Base-by-base conservation (phyloP, 2,797 vertebrate species). In the Acrocephalus scirpaceus region DNA sequence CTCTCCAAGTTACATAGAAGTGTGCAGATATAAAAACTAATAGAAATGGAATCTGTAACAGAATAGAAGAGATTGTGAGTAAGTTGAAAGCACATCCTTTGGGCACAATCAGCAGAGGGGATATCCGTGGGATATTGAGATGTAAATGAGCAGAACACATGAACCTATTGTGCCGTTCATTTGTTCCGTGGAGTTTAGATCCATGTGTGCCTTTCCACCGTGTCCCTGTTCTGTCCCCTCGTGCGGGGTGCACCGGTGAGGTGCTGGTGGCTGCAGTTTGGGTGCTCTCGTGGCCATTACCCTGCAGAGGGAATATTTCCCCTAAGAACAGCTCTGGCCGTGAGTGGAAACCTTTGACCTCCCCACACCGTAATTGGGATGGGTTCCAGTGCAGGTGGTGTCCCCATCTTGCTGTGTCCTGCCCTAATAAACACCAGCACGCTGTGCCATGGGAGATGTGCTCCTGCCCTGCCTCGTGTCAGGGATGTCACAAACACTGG, bases 1-100 rank as follows among this genome's bases (percentile, higher is more conserved):
- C 56, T 86, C 89, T 56, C 23, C 29, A 88, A 95, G 89, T 93
- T 88, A 23, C 72, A 7, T 4, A 4, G 7, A 66, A 70, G 54
- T 85, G 75, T 75, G 58, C 38, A 86, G 87, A 72, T 75, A 58
- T 6, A 70, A 48, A 88, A 91, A 91, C 65, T 21, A 78, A 66
- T 29, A 93, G 74, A 78, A 91, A 81, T 53, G 17, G 95, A 78
- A 53, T 73, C 69, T 93, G 23, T 54, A 38, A 48, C 27, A 86
- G 89, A 91, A 86, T 13, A 64, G 80, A 81, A 18, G 89, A 91
- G 93, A 64, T 70, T 88, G 81, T 50, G 58, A 44, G 19, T 1
- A 9, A 80, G 93, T 70, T 94, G 77, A 93, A 90, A 95, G 93
- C 56, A 32, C 4, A 3, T 95, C 94, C 93, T 92, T 82, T 90